These are phyloP conservation scores for Pachycephala philippinensis DNA, from an alignment of 2,113 vertebrate species.

Conservation along the genomic window DNA sequence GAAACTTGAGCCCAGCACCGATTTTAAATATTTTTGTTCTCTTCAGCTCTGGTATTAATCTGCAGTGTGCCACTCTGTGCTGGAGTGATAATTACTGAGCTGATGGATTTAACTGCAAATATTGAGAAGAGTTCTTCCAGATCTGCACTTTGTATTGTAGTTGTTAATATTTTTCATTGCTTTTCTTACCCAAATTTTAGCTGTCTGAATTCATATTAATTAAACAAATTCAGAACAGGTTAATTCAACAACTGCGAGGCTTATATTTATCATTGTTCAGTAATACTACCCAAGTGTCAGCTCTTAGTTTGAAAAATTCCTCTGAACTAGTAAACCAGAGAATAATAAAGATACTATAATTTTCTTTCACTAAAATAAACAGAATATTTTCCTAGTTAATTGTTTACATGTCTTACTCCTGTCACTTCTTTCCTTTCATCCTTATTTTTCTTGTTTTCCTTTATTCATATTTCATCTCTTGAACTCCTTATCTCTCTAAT, in stretches of 20 bases:
- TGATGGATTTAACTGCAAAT: slow-evolving; percentile 3
- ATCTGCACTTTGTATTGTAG: background rate
- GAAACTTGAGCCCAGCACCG: background rate
- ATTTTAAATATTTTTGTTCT: background rate
- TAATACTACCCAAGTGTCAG: slow-evolving; percentile 35
- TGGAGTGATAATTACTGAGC: background rate
- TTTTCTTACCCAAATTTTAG: background rate
- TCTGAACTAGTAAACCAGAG: slow-evolving; percentile 45
- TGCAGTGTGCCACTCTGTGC: background rate
- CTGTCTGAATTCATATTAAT: background rate
- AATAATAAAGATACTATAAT: slow-evolving; percentile 48
- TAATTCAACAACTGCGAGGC: slow-evolving; percentile 33
- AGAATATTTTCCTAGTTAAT: slow-evolving; percentile 46
- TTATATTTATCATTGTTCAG: slow-evolving; percentile 38
- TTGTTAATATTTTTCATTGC: background rate
- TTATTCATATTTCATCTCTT: slow-evolving; percentile 58
- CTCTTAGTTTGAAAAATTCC: slow-evolving; percentile 40
- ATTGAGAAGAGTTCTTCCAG: background rate
- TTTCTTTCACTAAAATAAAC: slow-evolving; percentile 57
- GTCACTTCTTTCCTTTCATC: slow-evolving; percentile 40
- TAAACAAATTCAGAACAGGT: slow-evolving; percentile 2
- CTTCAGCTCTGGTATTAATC: background rate
- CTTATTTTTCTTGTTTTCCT: slow-evolving; percentile 64
- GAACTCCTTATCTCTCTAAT: slow-evolving; percentile 63
- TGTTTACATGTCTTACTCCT: slow-evolving; percentile 58